Percentiles rank a stretch among this genome's conserved stretches.
These are phyloP conservation scores for Bicyclus anynana DNA, from an alignment of 1,140 invertebrate species.

Conservation along the genomic window DNA sequence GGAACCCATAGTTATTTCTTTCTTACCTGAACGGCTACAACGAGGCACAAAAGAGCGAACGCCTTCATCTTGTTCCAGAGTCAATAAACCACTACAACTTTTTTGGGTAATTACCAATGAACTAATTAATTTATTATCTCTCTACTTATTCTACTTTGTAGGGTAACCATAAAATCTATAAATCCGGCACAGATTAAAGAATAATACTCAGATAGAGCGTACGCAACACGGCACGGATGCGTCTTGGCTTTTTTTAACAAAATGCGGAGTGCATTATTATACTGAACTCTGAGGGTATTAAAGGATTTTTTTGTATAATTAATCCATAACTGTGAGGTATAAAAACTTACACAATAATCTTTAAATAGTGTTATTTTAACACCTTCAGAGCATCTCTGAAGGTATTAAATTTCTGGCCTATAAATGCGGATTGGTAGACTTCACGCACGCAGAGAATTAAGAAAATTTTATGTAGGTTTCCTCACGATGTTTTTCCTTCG, in stretches of 20 bases:
- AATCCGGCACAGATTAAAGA: too few relatives aligned
- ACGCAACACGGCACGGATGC: too few relatives aligned
- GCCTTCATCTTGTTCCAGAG: slow-evolving; percentile 45
- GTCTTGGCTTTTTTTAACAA: too few relatives aligned
- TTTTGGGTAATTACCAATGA: slow-evolving; percentile 4
- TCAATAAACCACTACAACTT: slow-evolving; percentile 21
- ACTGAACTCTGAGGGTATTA: too few relatives aligned
- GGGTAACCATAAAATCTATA: not conserved
- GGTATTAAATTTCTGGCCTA: too few relatives aligned
- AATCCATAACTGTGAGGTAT: not conserved
- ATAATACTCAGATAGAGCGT: too few relatives aligned
- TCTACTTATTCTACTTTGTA: not conserved
- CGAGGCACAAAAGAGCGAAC: slow-evolving; percentile 39
- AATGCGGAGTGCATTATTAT: not conserved
- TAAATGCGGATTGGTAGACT: too few relatives aligned
- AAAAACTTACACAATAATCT: not conserved
- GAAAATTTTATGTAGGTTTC: too few relatives aligned
- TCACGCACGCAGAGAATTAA: too few relatives aligned
- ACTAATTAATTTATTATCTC: slow-evolving; percentile 16
- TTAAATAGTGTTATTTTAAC: not conserved
- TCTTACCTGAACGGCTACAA: slow-evolving; percentile 50
- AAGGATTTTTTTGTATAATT: too few relatives aligned
- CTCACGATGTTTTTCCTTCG: too few relatives aligned
- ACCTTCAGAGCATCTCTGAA: not conserved
- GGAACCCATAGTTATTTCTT: too few relatives aligned